Evolutionary conservation across 2,113 vertebrate species (phyloP), one percentile per base, ranked within the genome.

Genomic region (Festucalex cinctus): DNA sequence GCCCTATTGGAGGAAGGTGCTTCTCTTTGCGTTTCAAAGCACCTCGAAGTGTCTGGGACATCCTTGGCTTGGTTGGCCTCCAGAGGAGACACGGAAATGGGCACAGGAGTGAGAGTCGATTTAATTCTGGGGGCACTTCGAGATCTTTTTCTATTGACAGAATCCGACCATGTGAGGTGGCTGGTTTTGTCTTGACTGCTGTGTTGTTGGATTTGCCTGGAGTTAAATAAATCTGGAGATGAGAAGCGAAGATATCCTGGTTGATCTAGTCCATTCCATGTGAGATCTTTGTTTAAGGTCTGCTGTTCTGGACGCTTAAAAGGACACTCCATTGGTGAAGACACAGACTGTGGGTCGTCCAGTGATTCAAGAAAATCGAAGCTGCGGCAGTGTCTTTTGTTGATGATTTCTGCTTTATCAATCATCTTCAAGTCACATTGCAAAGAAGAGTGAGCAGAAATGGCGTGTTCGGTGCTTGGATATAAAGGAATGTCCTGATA

Each of bases 341-440:
- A 73, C 1, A 88, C 68, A 22, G 89, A 79, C 74, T 91, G 89
- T 36, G 89, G 92, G 41, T 94, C 94, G 86, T 98, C 96, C 75
- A 98, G 88, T 1, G 94, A 94, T 88, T 98, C 96, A 0, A 97
- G 91, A 66, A 93, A 98, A 91, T 97, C 95, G 28, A 98, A 98
- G 90, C 96, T 98, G 77, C 96, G 92, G 71, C 96, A 98, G 6
- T 98, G 96, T 87, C 96, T 95, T 88, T 98, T 98, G 90, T 96
- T 96, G 84, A 97, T 94, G 72, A 89, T 92, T 88, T 93, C 91
- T 64, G 92, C 88, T 75, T 94, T 92, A 22, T 92, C 92, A 79
- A 94, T 92, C 93, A 92, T 94, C 85, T 94, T 86, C 78, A 83
- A 88, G 8, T 97, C 94, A 94, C 95, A 97, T 93, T 78, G 89